These are phyloP conservation scores for Coendou prehensilis DNA, from an alignment of 2,797 vertebrate species.

Conservation along the genomic window DNA sequence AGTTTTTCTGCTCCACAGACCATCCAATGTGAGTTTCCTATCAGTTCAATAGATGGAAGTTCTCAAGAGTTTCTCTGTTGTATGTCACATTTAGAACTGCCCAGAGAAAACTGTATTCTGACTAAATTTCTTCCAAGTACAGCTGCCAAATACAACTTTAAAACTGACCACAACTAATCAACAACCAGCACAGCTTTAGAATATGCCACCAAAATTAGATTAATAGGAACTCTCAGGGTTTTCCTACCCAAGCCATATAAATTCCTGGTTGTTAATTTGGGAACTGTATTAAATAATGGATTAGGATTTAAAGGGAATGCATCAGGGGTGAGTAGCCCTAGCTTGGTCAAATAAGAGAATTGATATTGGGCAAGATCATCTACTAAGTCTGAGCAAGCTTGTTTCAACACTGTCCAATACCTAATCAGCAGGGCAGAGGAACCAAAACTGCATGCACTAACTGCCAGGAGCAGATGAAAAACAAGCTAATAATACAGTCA, in stretches of 20 bases:
- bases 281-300: background rate
- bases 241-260: slow-evolving; percentile 80
- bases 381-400: slow-evolving; percentile 53
- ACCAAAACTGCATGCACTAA: slow-evolving; percentile 81
- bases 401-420: slow-evolving; percentile 78
- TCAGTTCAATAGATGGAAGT: background rate
- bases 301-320: background rate
- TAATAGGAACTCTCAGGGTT: slow-evolving; percentile 74
- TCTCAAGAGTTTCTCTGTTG: background rate
- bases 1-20: background rate
- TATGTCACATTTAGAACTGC: background rate
- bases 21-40: background rate
- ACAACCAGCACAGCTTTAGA: slow-evolving; percentile 66
- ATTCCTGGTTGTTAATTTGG: background rate
- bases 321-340: background rate
- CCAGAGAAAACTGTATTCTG: slow-evolving; percentile 27
- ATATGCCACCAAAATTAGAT: slow-evolving; percentile 61
- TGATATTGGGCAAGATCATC: slow-evolving; percentile 32
- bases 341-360: background rate
- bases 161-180: slow-evolving; percentile 17
- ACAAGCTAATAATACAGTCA: slow-evolving; percentile 85
- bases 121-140: background rate
- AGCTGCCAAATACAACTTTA: slow-evolving; percentile 23
- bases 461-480: slow-evolving; percentile 86
- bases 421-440: slow-evolving; percentile 77